phyloP scores from a whole-genome alignment of 1,140 invertebrate genomes.

The Brachionus angularis region DNA sequence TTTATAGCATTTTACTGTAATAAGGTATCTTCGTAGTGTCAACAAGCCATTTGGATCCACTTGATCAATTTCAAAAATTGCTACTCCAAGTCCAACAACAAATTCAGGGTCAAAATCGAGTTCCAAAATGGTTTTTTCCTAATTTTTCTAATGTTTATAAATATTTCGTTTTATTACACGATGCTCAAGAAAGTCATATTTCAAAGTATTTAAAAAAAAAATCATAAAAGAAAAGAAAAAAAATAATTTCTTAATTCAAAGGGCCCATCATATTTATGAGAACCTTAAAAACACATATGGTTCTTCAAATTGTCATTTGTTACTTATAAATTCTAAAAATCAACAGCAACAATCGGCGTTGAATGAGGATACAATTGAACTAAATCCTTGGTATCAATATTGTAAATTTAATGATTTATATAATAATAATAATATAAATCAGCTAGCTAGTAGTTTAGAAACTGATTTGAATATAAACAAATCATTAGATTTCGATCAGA shows the following conservation, averaged over 20 bases:
- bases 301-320: constrained; percentile 74
- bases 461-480: too few relatives aligned
- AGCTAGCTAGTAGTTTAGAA: background rate
- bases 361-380: background rate
- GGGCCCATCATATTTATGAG: constrained; percentile 75
- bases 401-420: constrained; percentile 15
- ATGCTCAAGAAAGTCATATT: constrained; percentile 66
- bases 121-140: constrained; percentile 78
- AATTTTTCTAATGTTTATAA: constrained; percentile 66
- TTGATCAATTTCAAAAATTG: constrained; percentile 72
- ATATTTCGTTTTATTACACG: constrained; percentile 84
- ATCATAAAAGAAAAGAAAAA: constrained; percentile 21
- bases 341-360: background rate
- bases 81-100: constrained; percentile 73
- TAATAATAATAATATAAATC: background rate
- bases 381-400: constrained; percentile 20
- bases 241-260: constrained; percentile 57
- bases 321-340: constrained; percentile 74
- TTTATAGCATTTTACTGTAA: too few relatives aligned
- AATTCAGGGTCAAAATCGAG: constrained; percentile 68
- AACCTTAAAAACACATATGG: constrained; percentile 79
- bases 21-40: constrained; percentile 71
- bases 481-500: background rate
- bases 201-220: constrained; percentile 60
- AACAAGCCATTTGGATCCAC: constrained; percentile 72